Base-by-base conservation (phyloP, 2,113 vertebrate species). In the Microcebus murinus region DNA sequence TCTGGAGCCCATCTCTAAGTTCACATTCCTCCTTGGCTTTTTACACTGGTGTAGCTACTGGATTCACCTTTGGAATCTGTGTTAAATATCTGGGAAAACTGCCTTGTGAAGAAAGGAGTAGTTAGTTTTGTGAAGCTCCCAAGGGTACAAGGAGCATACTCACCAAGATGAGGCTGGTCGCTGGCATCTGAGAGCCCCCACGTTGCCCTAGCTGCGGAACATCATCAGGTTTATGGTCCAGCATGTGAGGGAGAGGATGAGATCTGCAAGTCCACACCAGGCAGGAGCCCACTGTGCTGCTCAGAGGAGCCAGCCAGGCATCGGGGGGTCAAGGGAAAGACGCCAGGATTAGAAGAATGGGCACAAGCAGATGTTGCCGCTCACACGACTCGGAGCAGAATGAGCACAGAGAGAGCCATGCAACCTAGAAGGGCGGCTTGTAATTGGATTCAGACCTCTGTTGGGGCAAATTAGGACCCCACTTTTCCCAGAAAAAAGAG, bases 401-500 rank as follows among this genome's bases (percentile, higher is more conserved):
- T 6, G 81, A 70, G 34, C 0, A 0, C 9, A 48, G 55, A 84
- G 79, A 87, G 65, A 52, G 29, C 34, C 59, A 34, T 2, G 31
- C 3, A 50, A 45, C 13, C 23, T 20, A 18, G 65, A 93, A 63
- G 80, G 50, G 2, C 23, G 20, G 27, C 13, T 23, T 29, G 8
- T 48, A 74, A 81, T 74, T 92, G 90, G 87, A 90, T 42, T 90
- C 59, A 61, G n/a, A 34, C 21, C 48, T 82, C 83, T 52, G 57
- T 6, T 9, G 55, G 65, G 36, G 14, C 21, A 89, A 84, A 83
- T 93, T n/a, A 74, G 36, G 14, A 63, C 13, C 39, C 45, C 1
- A 13, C 27, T 86, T 96, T 91, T 90, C 84, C 63, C 31, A 94
- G 83, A 88, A 95, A 95, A 76, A 82, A 79, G 50, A 93, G 9